These are phyloP conservation scores for Dolomedes plantarius DNA, from an alignment of 2,888 invertebrate genomes.

Conservation along the genomic window DNA sequence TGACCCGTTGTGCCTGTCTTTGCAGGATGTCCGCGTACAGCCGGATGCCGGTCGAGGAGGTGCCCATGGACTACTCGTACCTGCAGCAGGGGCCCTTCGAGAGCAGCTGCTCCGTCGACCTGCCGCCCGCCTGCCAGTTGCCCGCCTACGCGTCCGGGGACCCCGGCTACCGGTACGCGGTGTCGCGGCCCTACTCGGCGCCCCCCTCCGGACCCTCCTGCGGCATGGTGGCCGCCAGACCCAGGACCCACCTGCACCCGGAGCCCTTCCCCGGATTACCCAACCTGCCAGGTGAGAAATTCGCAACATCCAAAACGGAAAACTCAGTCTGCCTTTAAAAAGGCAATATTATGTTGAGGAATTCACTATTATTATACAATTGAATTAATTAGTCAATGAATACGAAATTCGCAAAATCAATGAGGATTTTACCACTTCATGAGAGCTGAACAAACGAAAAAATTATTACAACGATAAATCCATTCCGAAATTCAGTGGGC, in stretches of 20 bases:
- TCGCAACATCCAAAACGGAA: too few species aligned
- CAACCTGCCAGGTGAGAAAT: slow-evolving; percentile 28
- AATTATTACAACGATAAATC: too few species aligned
- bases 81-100: slow-evolving; percentile 83
- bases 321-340: too few species aligned
- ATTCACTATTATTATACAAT: too few species aligned
- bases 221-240: slow-evolving; percentile 45
- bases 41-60: slow-evolving; percentile 37
- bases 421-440: too few species aligned
- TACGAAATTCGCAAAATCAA: too few species aligned
- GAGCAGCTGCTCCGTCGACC: slow-evolving; percentile 80
- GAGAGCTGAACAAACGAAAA: too few species aligned
- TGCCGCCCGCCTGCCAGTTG: slow-evolving; percentile 77
- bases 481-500: too few species aligned
- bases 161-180: slow-evolving; percentile 86
- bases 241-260: slow-evolving; percentile 39
- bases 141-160: slow-evolving; percentile 84
- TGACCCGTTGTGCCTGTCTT: slow-evolving; percentile 17
- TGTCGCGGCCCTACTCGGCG: slow-evolving; percentile 77
- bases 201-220: slow-evolving; percentile 74
- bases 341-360: too few species aligned
- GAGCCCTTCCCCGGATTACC: slow-evolving; percentile 76
- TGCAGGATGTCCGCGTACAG: slow-evolving; percentile 48
- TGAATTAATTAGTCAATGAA: too few species aligned
- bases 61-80: slow-evolving; percentile 83